Conservation (phyloP, 2,113 vertebrate species). For the Symphodus melops region DNA sequence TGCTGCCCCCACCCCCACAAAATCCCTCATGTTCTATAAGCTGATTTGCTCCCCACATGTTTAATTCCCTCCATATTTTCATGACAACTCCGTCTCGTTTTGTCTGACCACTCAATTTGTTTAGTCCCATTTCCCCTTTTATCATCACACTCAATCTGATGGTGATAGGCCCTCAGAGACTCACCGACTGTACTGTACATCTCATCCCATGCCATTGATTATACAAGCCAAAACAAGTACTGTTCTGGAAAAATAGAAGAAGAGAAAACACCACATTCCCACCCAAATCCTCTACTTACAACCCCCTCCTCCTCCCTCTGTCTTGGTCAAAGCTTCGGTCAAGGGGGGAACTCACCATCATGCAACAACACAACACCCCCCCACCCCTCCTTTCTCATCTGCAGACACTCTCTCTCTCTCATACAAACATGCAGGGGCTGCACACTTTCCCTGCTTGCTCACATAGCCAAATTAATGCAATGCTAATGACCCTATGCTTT, state of each 20-base stretch:
- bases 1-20: conserved; percentile 20
- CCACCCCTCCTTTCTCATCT: conserved; percentile 22
- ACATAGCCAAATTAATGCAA: conserved; percentile 77
- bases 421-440: conserved; percentile 51
- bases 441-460: conserved; percentile 73
- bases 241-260: conserved; percentile 13
- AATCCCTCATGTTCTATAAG: conserved; percentile 50
- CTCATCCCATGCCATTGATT: conserved; percentile 48
- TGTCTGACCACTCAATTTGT: conserved; percentile 48
- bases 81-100: conserved; percentile 50
- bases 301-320: conserved; percentile 39
- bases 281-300: conserved; percentile 44
- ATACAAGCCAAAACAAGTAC: conserved; percentile 54
- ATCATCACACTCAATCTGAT: conserved; percentile 26
- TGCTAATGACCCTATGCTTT: conserved; percentile 77
- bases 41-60: conserved; percentile 60
- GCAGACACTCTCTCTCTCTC: conserved; percentile 71
- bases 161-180: conserved; percentile 30
- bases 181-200: conserved; percentile 35
- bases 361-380: conserved; percentile 39
- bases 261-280: conserved; percentile 45
- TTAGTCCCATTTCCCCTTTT: conserved; percentile 35
- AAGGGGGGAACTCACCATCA: conserved; percentile 51
- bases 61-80: conserved; percentile 54
- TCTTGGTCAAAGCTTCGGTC: conserved; percentile 71